Evolutionary conservation across 1,140 invertebrate species (phyloP).

Genomic region (Heterodera schachtii): DNA sequence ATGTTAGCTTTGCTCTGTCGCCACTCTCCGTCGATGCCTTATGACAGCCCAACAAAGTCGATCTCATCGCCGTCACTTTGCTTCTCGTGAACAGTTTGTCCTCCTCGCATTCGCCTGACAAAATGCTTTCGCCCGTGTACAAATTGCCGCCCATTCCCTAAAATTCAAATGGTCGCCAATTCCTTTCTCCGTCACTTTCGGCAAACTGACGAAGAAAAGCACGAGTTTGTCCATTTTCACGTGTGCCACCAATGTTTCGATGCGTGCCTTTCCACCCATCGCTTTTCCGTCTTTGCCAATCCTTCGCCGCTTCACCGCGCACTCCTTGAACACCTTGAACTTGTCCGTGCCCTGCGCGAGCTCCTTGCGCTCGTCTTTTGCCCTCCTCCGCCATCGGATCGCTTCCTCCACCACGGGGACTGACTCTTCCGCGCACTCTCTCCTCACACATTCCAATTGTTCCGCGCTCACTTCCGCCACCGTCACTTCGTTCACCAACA

Average conservation of each 20-base stretch:
- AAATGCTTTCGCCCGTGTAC: not conserved
- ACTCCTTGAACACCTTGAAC: not conserved
- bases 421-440: not conserved
- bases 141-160: slow-evolving; percentile 6
- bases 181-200: too few relatives aligned
- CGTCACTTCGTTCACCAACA: not conserved
- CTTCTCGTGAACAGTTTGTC: slow-evolving; percentile 2
- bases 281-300: not conserved
- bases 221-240: not conserved
- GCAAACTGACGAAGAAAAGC: not conserved
- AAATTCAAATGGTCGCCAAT: not conserved
- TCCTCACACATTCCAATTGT: not conserved
- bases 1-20: not conserved
- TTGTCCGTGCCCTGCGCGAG: not conserved
- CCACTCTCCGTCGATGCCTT: not conserved
- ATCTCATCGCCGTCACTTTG: not conserved
- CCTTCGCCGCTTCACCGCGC: not conserved
- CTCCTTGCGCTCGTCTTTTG: not conserved
- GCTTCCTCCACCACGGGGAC: slow-evolving; percentile 1
- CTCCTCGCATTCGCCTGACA: slow-evolving; percentile 7
- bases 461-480: not conserved
- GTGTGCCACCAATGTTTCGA: not conserved
- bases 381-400: not conserved
- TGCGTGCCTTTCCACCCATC: not conserved
- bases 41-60: not conserved